Evolutionary conservation across 2,888 invertebrate genomes (phyloP).

Genomic region (Sphaerophoria rueppellii): DNA sequence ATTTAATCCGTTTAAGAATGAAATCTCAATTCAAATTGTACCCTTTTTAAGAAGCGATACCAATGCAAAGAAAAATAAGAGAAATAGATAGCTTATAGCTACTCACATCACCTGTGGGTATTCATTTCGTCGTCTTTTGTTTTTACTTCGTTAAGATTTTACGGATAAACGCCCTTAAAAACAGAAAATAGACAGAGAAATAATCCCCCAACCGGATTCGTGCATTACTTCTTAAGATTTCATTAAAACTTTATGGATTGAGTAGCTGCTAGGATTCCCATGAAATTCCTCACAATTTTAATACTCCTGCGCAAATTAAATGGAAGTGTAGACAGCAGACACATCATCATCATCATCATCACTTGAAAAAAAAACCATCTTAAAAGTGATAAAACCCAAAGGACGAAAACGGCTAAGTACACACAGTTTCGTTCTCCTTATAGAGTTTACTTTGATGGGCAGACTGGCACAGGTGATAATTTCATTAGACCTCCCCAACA

Average conservation of each 20-base stretch:
- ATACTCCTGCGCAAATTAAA: conserved; percentile 62
- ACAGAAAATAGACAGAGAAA: conserved; percentile 27
- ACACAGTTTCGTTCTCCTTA: conserved; percentile 47
- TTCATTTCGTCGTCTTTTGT: conserved; percentile 27
- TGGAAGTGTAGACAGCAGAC: conserved; percentile 11
- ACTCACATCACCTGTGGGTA: conserved; percentile 50
- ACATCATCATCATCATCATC: neutral
- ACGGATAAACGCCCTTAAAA: conserved; percentile 22
- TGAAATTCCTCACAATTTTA: conserved; percentile 53
- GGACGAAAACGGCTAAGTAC: conserved; percentile 31
- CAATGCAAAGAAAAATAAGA: neutral
- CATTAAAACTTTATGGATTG: conserved; percentile 72
- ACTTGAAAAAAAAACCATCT: neutral
- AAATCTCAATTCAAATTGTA: conserved; percentile 46
- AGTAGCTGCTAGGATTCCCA: conserved; percentile 70
- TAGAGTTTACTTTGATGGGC: neutral
- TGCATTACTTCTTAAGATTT: conserved; percentile 68
- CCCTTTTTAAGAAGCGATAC: conserved; percentile 10
- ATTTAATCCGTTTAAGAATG: conserved; percentile 68
- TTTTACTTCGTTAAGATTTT: conserved; percentile 35
- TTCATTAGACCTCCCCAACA: conserved; percentile 64
- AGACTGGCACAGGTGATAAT: conserved; percentile 67
- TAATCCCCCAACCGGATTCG: conserved; percentile 52
- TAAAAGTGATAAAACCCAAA: conserved; percentile 53
- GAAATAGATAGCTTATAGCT: conserved; percentile 1